A percentile compares a stretch with the other conserved stretches of the same genome.
Evolutionary conservation across 2,888 invertebrate genomes (phyloP).

Genomic region (Nemotelus pantherinus): DNA sequence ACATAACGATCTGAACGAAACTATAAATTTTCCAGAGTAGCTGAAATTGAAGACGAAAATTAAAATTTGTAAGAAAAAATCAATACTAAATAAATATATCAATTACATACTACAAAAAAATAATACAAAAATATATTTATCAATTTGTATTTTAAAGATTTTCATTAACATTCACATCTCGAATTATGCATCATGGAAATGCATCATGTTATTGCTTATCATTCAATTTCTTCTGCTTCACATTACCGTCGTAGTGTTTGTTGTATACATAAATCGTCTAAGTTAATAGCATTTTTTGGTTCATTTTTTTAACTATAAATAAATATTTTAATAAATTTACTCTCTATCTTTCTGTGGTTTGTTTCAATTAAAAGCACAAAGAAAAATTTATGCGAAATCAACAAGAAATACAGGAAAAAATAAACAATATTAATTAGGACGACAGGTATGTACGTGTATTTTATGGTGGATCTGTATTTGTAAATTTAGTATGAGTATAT

Average conservation of each 20-base stretch:
- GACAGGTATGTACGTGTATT: background rate
- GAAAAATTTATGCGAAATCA: background rate
- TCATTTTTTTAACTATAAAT: conserved; percentile 27
- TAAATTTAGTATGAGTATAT: background rate
- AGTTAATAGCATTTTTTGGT: conserved; percentile 41
- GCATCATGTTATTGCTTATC: background rate
- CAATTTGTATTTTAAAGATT: too few species aligned
- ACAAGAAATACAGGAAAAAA: conserved; percentile 6
- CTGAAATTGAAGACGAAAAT: too few species aligned
- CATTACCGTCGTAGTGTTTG: background rate
- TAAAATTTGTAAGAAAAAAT: too few species aligned
- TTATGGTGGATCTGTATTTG: background rate
- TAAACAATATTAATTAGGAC: background rate
- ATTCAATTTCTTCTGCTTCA: background rate
- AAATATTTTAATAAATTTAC: conserved; percentile 30
- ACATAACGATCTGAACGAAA: too few species aligned
- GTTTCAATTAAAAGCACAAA: conserved; percentile 26
- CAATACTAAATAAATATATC: too few species aligned
- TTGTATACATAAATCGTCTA: conserved; percentile 14
- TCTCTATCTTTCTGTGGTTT: conserved; percentile 9
- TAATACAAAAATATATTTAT: too few species aligned
- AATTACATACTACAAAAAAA: too few species aligned
- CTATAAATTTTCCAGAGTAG: too few species aligned
- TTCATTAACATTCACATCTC: too few species aligned
- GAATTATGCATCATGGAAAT: too few species aligned